These are phyloP conservation scores for Okamejei kenojei DNA, from an alignment of 2,797 vertebrate species.

Conservation along the genomic window DNA sequence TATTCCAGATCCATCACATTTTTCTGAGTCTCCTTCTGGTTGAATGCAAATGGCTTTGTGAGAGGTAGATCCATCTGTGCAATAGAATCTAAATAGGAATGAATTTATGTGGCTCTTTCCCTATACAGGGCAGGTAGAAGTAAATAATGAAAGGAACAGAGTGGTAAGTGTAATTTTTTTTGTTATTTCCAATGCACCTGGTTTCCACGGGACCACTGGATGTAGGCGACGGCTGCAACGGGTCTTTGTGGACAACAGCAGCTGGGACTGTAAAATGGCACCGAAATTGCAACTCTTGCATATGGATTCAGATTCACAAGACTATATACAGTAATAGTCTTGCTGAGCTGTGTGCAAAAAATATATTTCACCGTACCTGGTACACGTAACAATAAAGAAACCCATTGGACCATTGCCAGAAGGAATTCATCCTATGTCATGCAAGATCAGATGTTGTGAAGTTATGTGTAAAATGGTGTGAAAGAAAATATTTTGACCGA, in stretches of 20 bases:
- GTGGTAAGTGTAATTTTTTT: neutral
- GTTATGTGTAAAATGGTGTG: neutral
- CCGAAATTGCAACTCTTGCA: too few relatives aligned
- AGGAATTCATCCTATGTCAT: neutral
- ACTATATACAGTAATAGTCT: too few relatives aligned
- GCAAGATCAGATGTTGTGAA: neutral
- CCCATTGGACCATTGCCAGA: too few relatives aligned
- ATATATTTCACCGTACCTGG: too few relatives aligned
- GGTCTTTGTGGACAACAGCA: too few relatives aligned
- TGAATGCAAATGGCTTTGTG: neutral
- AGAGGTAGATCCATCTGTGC: neutral
- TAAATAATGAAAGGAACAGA: neutral
- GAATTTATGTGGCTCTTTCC: neutral
- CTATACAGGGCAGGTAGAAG: neutral
- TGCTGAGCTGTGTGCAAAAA: too few relatives aligned
- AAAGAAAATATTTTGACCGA: neutral
- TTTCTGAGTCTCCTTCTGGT: neutral
- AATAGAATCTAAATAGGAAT: neutral
- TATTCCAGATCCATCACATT: too few relatives aligned
- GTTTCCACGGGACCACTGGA: neutral
- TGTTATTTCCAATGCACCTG: neutral
- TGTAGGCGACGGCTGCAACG: too few relatives aligned
- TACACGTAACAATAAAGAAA: too few relatives aligned
- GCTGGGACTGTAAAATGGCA: too few relatives aligned
- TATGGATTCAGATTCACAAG: too few relatives aligned